phyloP scores from a whole-genome alignment of 2,113 vertebrate species.

The Strigops habroptila region DNA sequence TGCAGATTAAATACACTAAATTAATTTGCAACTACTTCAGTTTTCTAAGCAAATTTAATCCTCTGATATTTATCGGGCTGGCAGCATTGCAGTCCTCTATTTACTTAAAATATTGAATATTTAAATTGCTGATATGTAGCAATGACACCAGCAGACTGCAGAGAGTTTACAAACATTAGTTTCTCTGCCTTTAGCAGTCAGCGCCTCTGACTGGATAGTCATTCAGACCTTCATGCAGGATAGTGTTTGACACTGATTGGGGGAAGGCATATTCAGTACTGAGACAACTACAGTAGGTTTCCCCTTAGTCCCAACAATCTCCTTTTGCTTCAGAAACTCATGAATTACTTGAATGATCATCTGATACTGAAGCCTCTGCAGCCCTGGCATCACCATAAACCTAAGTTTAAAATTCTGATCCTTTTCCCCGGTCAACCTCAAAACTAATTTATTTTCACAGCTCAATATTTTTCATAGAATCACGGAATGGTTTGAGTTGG shows the following conservation, averaged over 20 bases:
- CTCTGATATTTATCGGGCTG: constrained; percentile 26
- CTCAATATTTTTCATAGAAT: not conserved
- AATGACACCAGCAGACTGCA: not conserved
- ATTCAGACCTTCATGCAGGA: not conserved
- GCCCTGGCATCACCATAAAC: not conserved
- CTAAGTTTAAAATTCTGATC: not conserved
- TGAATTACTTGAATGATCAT: not conserved
- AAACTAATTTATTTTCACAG: not conserved
- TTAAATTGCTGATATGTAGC: not conserved
- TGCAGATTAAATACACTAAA: constrained; percentile 13
- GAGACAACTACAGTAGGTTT: not conserved
- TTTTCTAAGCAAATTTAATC: constrained; percentile 38
- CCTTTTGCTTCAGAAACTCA: not conserved
- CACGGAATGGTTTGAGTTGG: not conserved
- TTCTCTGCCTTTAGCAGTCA: not conserved
- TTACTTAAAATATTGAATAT: constrained; percentile 33
- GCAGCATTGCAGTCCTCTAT: not conserved
- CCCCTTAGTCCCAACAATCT: not conserved
- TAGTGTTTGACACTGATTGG: not conserved
- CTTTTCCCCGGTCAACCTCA: not conserved
- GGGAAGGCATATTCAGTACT: not conserved
- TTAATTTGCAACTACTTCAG: constrained; percentile 34
- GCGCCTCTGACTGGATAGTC: not conserved
- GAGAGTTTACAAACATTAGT: not conserved
- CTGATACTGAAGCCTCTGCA: not conserved